Conservation (phyloP, 2,888 invertebrate genomes). For the Lithosia quadra region DNA sequence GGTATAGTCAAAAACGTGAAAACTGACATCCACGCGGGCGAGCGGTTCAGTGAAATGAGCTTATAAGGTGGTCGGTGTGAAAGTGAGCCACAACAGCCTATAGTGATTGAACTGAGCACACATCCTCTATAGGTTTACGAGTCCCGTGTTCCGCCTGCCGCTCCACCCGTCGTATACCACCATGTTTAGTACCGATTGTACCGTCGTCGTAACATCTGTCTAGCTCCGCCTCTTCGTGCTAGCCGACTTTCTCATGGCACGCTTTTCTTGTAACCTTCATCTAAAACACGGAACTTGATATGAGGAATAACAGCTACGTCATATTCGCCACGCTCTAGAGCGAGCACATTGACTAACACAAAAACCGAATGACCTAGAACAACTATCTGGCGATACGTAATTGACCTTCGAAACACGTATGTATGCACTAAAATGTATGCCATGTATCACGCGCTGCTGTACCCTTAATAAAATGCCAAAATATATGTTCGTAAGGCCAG, state of each 20-base stretch:
- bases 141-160: background rate
- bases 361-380: slow-evolving; percentile 21
- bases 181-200: slow-evolving; percentile 9
- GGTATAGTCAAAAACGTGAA: no score
- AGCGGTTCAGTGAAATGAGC: background rate
- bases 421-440: slow-evolving; percentile 1
- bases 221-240: background rate
- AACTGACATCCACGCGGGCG: no score
- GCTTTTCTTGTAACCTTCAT: slow-evolving; percentile 3
- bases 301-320: background rate
- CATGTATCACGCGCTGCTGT: background rate
- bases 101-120: slow-evolving; percentile 22
- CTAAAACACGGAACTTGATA: slow-evolving; percentile 1
- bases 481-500: slow-evolving; percentile 22
- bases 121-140: background rate
- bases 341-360: background rate
- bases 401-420: slow-evolving; percentile 33
- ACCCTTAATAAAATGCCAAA: slow-evolving; percentile 13
- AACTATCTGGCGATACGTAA: slow-evolving; percentile 36
- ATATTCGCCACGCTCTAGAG: background rate
- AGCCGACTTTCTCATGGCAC: slow-evolving; percentile 8
- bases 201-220: background rate
- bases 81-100: slow-evolving; percentile 22
- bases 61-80: slow-evolving; percentile 3
- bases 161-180: background rate